Percentiles rank a stretch among this genome's conserved stretches.
Conservation (phyloP, 53 echinoderm and acorn worm genomes). For the Actinopyga echinites region DNA sequence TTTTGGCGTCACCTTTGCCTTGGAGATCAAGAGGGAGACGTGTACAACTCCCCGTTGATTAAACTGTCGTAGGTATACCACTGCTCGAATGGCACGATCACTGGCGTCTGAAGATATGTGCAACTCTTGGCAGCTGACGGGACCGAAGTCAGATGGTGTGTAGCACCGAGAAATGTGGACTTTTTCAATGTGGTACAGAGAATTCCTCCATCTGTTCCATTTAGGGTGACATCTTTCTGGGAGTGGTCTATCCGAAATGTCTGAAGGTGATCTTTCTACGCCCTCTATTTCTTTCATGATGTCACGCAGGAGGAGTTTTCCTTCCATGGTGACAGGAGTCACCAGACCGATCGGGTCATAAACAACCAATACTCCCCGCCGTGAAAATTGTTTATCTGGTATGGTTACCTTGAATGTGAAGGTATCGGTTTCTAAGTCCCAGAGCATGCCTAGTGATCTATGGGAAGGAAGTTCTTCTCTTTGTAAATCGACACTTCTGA, state of each 20-base stretch:
- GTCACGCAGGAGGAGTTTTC: constrained; percentile 46
- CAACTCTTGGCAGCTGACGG: background rate
- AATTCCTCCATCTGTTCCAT: constrained; percentile 53
- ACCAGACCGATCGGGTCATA: constrained; percentile 58
- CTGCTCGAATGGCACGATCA: constrained; percentile 59
- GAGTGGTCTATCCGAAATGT: constrained; percentile 44
- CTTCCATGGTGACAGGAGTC: constrained; percentile 51
- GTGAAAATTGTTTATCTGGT: constrained; percentile 39
- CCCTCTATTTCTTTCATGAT: constrained; percentile 26
- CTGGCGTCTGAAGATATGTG: constrained; percentile 59
- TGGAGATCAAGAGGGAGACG: constrained; percentile 45
- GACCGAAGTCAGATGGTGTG: background rate
- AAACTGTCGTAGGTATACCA: constrained; percentile 40
- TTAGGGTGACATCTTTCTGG: constrained; percentile 13
- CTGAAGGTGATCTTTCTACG: background rate
- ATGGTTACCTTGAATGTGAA: constrained; percentile 36
- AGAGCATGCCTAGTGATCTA: constrained; percentile 46
- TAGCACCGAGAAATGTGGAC: constrained; percentile 45
- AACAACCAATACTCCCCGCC: constrained; percentile 51
- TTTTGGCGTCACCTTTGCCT: constrained; percentile 48
- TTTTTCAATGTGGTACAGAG: constrained; percentile 30
- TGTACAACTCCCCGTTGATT: constrained; percentile 19
- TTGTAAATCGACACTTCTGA: constrained; percentile 39
- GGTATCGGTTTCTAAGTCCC: constrained; percentile 43
- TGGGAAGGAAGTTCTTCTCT: constrained; percentile 46